These are phyloP conservation scores for Pelecanus crispus DNA, from an alignment of 2,113 vertebrate genomes.

Conservation along the genomic window DNA sequence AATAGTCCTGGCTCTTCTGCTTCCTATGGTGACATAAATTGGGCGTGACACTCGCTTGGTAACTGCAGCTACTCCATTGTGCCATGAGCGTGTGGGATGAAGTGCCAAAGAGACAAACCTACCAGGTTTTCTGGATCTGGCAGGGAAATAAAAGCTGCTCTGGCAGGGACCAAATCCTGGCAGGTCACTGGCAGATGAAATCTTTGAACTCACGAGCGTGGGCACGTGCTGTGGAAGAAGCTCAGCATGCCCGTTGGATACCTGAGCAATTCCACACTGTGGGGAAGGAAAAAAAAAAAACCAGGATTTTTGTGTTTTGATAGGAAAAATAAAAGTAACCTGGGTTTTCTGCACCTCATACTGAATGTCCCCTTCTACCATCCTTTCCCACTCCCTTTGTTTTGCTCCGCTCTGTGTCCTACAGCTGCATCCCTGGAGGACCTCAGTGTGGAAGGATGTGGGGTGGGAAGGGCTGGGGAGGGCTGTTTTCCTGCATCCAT, in stretches of 20 bases:
- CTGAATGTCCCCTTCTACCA: not conserved
- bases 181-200: not conserved
- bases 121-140: not conserved
- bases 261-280: not conserved
- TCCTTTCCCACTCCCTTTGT: not conserved
- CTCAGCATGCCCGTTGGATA: not conserved
- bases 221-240: not conserved
- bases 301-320: no score
- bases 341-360: not conserved
- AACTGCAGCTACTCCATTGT: not conserved
- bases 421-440: not conserved
- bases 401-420: not conserved
- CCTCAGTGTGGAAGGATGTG: not conserved
- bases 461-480: not conserved
- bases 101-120: not conserved
- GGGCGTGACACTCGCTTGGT: not conserved
- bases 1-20: not conserved
- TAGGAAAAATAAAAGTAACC: not conserved
- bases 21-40: not conserved
- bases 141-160: not conserved
- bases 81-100: fast-evolving
- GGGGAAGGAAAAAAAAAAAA: no score
- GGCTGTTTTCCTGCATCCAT: not conserved
- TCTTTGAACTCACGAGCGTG: not conserved
- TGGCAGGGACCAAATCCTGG: not conserved